Evolutionary conservation across 2,113 vertebrate species (phyloP).

Genomic region (human): DNA sequence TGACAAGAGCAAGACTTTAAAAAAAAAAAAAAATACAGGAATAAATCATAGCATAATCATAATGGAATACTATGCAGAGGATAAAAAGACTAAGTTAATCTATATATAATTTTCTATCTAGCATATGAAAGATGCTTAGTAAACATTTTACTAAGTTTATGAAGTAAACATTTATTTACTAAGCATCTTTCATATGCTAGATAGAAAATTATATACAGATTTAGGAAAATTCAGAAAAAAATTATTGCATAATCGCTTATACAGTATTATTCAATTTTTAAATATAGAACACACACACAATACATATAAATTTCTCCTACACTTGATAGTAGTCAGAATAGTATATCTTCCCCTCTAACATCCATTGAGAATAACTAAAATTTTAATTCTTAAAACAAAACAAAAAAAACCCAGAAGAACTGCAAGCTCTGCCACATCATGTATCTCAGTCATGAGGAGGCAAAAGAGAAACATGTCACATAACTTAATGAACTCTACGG

Average conservation of each 20-base stretch:
- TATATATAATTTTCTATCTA: background rate
- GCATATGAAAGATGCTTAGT: background rate
- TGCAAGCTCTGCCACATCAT: background rate
- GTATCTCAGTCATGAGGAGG: background rate
- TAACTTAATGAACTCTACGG: background rate
- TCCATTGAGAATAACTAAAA: background rate
- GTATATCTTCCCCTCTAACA: background rate
- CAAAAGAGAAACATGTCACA: background rate
- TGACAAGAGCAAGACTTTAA: too few species aligned
- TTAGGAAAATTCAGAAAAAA: background rate
- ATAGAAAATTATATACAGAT: too few species aligned
- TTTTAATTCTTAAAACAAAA: background rate
- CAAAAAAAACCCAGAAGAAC: background rate
- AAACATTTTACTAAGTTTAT: background rate
- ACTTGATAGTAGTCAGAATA: background rate
- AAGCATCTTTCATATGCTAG: too few species aligned
- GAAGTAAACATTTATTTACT: too few species aligned
- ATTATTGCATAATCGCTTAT: background rate
- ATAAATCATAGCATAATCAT: background rate
- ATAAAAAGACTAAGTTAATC: background rate
- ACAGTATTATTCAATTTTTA: background rate
- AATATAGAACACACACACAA: background rate
- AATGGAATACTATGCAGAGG: background rate
- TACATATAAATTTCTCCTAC: background rate
- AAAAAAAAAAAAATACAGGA: background rate